phyloP scores from a whole-genome alignment of 2,113 vertebrate species.

The Pardalotus punctatus region DNA sequence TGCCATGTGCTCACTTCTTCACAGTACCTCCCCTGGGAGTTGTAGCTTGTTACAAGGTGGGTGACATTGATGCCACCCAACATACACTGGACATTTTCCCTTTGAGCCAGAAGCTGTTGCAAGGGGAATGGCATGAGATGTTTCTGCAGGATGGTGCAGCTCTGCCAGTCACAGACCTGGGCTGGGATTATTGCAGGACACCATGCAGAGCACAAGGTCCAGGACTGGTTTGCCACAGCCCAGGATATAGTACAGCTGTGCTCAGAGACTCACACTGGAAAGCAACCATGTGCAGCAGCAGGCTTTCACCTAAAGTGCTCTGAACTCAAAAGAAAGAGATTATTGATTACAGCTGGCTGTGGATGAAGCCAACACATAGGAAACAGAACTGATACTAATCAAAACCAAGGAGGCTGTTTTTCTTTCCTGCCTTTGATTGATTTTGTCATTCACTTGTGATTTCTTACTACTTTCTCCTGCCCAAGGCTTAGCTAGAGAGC shows the following conservation, averaged over 20 bases:
- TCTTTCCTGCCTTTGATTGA: constrained; percentile 15
- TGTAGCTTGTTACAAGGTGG: not conserved
- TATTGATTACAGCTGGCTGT: not conserved
- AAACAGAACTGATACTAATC: not conserved
- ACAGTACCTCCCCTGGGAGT: not conserved
- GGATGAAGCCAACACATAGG: not conserved
- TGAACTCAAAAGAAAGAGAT: not conserved
- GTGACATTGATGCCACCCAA: not conserved
- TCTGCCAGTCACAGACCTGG: not conserved
- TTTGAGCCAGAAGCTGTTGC: not conserved
- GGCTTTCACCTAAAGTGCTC: not conserved
- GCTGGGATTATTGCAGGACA: not conserved
- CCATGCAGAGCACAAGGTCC: rapidly evolving
- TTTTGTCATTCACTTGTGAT: constrained; percentile 21
- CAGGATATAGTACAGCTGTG: rapidly evolving
- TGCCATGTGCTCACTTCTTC: not conserved
- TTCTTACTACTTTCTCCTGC: not conserved
- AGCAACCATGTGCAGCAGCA: not conserved
- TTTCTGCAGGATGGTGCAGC: not conserved
- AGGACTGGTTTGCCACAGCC: not conserved
- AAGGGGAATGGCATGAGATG: not conserved
- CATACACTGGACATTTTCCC: not conserved
- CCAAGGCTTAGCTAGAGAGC: not conserved
- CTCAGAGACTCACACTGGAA: not conserved
- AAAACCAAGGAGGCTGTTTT: not conserved